Percentiles rank a stretch among this genome's conserved stretches.
phyloP scores from a whole-genome alignment of 1,140 invertebrate species.

The Microvelia longipes region DNA sequence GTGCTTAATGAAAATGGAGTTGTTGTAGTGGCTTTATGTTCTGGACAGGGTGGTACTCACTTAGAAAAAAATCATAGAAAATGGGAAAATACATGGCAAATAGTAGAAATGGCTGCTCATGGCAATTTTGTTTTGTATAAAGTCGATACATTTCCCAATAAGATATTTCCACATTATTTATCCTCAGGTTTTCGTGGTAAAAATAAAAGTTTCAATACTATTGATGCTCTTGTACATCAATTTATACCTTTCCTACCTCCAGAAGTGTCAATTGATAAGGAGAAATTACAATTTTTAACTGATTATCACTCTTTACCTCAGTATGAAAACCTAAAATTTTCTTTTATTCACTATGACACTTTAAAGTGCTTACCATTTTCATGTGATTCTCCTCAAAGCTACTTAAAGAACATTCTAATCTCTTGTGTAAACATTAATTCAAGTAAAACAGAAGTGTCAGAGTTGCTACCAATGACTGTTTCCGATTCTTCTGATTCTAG shows the following conservation, averaged over 20 bases:
- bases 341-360: neutral
- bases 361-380: slow-evolving; percentile 6
- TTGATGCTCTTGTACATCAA: slow-evolving; percentile 33
- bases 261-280: neutral
- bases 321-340: neutral
- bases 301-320: neutral
- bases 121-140: slow-evolving; percentile 34
- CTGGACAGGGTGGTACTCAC: slow-evolving; percentile 45
- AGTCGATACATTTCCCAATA: slow-evolving; percentile 32
- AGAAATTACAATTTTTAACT: neutral
- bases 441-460: too few relatives aligned
- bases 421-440: too few relatives aligned
- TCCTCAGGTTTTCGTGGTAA: slow-evolving; percentile 38
- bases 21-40: slow-evolving; percentile 39
- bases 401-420: neutral
- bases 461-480: too few relatives aligned
- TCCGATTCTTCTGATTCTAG: too few relatives aligned
- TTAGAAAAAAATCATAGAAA: slow-evolving; percentile 34
- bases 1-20: slow-evolving; percentile 30
- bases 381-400: neutral
- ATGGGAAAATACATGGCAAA: slow-evolving; percentile 46
- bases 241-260: slow-evolving; percentile 27
- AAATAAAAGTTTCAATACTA: slow-evolving; percentile 38
- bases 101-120: slow-evolving; percentile 40
- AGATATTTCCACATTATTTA: slow-evolving; percentile 29